phyloP scores from a whole-genome alignment of 2,888 invertebrate genomes.

The Nomada ruficornis region DNA sequence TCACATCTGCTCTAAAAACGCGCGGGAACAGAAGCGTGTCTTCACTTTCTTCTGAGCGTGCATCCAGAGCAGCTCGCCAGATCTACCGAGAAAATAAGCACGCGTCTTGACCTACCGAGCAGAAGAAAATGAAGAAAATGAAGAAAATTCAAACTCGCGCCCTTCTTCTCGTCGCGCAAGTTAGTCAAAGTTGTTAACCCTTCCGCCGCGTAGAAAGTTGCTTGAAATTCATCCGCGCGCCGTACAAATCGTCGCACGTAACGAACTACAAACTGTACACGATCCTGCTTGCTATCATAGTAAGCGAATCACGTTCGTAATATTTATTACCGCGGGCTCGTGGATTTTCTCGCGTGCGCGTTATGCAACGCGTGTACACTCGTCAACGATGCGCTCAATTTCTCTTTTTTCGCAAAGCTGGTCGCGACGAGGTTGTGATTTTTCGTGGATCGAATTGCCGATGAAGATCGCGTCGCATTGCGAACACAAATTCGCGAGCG shows the following conservation, averaged over 20 bases:
- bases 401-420: neutral
- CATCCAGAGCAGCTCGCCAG: neutral
- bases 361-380: neutral
- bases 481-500: slow-evolving; percentile 1
- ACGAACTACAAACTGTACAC: slow-evolving; percentile 18
- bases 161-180: neutral
- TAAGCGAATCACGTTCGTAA: neutral
- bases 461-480: neutral
- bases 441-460: neutral
- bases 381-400: slow-evolving; percentile 13
- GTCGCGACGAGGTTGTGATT: neutral
- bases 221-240: slow-evolving; percentile 25
- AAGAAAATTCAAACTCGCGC: neutral
- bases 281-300: neutral
- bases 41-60: slow-evolving; percentile 21
- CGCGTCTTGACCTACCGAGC: neutral
- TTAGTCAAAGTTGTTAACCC: slow-evolving; percentile 34
- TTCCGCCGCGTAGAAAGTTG: slow-evolving; percentile 41
- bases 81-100: neutral
- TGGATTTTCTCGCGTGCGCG: neutral
- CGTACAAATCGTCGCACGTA: slow-evolving; percentile 14
- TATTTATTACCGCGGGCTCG: slow-evolving; percentile 16
- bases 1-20: slow-evolving; percentile 19
- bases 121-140: neutral
- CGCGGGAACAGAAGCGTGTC: slow-evolving; percentile 20